Conservation (phyloP, 2,113 vertebrate species). For the Albula goreensis region DNA sequence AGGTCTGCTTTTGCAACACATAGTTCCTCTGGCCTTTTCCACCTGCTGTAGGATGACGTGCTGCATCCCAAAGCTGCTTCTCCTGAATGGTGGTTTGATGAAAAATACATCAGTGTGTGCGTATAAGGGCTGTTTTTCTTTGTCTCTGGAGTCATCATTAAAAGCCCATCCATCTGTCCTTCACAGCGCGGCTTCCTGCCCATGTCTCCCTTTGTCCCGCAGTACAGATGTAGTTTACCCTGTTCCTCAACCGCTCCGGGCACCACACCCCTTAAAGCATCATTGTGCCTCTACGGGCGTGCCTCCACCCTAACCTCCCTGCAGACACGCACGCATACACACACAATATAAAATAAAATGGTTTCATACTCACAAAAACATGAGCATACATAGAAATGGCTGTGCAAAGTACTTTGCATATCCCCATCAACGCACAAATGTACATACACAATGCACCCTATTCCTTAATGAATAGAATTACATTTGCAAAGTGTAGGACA, state of each 20-base stretch:
- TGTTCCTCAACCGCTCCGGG: constrained; percentile 4
- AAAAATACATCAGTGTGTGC: constrained; percentile 39
- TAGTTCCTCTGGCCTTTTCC: not conserved
- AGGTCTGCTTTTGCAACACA: constrained; percentile 14
- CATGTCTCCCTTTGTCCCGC: not conserved
- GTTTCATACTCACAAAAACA: not conserved
- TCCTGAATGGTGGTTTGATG: constrained; percentile 27
- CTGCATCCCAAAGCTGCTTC: not conserved
- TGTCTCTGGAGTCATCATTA: constrained; percentile 47
- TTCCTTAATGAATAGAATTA: no score
- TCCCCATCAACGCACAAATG: not conserved
- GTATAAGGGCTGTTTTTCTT: constrained; percentile 26
- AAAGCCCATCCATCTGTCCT: constrained; percentile 48
- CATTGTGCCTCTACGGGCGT: not conserved
- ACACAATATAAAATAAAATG: not conserved
- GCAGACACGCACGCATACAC: not conserved
- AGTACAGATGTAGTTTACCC: constrained; percentile 13
- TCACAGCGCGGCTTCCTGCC: constrained; percentile 3
- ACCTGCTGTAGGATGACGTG: constrained; percentile 9
- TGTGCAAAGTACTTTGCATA: no score
- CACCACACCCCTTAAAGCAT: not conserved
- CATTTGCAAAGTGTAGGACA: no score
- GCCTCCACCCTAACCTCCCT: not conserved
- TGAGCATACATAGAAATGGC: no score
- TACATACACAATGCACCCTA: not conserved